These are phyloP conservation scores for Leptobrachium leishanense DNA, from an alignment of 2,113 vertebrate genomes.

Conservation along the genomic window DNA sequence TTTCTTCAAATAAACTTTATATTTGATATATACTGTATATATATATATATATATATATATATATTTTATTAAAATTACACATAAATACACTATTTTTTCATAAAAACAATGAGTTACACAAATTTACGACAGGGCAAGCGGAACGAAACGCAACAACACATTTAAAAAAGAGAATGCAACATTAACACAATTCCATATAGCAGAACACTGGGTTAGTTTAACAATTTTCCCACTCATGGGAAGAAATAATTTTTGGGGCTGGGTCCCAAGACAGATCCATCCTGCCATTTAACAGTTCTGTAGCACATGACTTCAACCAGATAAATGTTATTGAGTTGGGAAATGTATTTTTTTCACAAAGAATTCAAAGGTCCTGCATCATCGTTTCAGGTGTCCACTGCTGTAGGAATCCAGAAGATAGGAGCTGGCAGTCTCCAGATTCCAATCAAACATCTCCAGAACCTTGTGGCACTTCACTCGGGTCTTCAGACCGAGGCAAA, in stretches of 20 bases:
- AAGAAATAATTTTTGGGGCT: background rate
- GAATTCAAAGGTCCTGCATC: background rate
- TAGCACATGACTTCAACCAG: conserved; percentile 11
- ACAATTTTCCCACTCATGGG: conserved; percentile 9
- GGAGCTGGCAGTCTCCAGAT: conserved; percentile 88
- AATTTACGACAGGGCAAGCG: conserved; percentile 7
- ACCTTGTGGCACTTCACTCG: conserved; percentile 85
- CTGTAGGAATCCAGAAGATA: conserved; percentile 85
- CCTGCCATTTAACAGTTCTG: background rate
- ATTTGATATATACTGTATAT: conserved; percentile 36
- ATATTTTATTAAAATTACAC: conserved; percentile 46
- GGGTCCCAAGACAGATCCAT: background rate
- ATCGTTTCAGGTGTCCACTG: conserved; percentile 71
- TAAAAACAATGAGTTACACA: conserved; percentile 38
- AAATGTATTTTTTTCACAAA: background rate
- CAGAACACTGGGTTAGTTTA: conserved; percentile 44
- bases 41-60: conserved; percentile 15
- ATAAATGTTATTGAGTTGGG: conserved; percentile 13
- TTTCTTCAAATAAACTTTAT: conserved; percentile 49
- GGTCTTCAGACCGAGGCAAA: conserved; percentile 88
- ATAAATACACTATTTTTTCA: conserved; percentile 42
- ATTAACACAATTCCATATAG: conserved; percentile 42
- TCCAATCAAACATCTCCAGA: conserved; percentile 93
- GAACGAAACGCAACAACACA: conserved; percentile 7
- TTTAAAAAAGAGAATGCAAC: conserved; percentile 37